Evolutionary conservation across 2,888 invertebrate species (phyloP).

Genomic region (Melanchra persicariae): DNA sequence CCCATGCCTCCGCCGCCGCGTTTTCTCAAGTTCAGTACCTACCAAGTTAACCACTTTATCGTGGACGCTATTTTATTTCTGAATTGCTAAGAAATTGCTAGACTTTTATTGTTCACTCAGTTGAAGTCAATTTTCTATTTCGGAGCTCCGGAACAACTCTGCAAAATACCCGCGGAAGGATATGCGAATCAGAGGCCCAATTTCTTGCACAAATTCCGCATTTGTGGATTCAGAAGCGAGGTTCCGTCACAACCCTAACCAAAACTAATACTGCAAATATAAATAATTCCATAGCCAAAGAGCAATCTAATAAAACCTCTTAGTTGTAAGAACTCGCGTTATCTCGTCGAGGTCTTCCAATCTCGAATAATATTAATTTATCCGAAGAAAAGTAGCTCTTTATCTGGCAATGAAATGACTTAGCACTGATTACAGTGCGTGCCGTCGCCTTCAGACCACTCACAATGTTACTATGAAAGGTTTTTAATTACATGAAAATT

Average conservation of each 20-base stretch:
- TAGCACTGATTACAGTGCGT: constrained; percentile 82
- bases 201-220: background rate
- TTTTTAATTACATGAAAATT: constrained; percentile 55
- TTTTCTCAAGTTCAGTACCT: too few relatives aligned
- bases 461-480: constrained; percentile 36
- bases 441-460: constrained; percentile 57
- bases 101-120: background rate
- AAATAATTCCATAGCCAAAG: constrained; percentile 44
- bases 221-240: background rate
- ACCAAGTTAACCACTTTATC: too few relatives aligned
- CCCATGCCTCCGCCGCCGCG: too few relatives aligned
- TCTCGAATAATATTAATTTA: constrained; percentile 81
- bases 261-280: constrained; percentile 23
- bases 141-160: background rate
- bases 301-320: constrained; percentile 57
- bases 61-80: too few relatives aligned
- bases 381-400: constrained; percentile 77
- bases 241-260: background rate
- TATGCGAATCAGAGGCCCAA: background rate
- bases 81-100: too few relatives aligned
- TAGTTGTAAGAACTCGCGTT: constrained; percentile 51
- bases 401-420: constrained; percentile 81
- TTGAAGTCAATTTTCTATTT: background rate
- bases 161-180: background rate
- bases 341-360: constrained; percentile 64